Evolutionary conservation across 2,113 vertebrate species (phyloP).

Genomic region (Zapornia atra): DNA sequence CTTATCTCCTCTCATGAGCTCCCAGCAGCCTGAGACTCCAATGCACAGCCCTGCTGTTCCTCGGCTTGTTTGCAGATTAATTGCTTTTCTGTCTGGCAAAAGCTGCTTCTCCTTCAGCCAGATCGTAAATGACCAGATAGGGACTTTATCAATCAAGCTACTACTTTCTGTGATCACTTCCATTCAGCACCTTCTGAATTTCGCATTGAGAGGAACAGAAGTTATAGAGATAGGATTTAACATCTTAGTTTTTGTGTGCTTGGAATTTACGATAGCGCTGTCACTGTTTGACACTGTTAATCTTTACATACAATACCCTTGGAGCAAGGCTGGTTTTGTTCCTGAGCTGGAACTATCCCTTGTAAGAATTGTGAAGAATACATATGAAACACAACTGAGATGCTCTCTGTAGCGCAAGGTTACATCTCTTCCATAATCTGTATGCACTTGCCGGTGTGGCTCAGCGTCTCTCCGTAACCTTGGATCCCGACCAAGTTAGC

Average conservation of each 20-base stretch:
- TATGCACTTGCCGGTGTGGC: neutral
- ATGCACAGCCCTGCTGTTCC: constrained; percentile 95
- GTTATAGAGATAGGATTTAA: constrained; percentile 70
- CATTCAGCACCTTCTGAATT: constrained; percentile 80
- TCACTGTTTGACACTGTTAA: constrained; percentile 66
- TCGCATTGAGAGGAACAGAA: constrained; percentile 72
- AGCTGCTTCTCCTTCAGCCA: constrained; percentile 92
- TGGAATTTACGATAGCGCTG: constrained; percentile 62
- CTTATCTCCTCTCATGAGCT: constrained; percentile 95
- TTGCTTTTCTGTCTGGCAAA: constrained; percentile 98
- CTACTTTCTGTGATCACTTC: constrained; percentile 81
- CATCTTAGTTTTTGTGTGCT: constrained; percentile 67
- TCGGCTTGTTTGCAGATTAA: constrained; percentile 99
- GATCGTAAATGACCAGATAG: constrained; percentile 99
- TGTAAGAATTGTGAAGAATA: constrained; percentile 50
- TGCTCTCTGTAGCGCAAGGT: neutral
- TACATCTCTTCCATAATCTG: neutral
- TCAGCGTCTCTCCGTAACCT: neutral
- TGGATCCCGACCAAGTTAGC: constrained; percentile 3
- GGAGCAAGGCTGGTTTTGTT: constrained; percentile 59
- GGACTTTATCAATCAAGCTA: constrained; percentile 97
- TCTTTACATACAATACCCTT: constrained; percentile 67
- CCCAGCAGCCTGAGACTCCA: constrained; percentile 88
- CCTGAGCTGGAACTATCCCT: constrained; percentile 40
- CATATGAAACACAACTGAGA: neutral